Base-by-base conservation (phyloP, 1,140 invertebrate species). In the Drosophila yakuba region DNA sequence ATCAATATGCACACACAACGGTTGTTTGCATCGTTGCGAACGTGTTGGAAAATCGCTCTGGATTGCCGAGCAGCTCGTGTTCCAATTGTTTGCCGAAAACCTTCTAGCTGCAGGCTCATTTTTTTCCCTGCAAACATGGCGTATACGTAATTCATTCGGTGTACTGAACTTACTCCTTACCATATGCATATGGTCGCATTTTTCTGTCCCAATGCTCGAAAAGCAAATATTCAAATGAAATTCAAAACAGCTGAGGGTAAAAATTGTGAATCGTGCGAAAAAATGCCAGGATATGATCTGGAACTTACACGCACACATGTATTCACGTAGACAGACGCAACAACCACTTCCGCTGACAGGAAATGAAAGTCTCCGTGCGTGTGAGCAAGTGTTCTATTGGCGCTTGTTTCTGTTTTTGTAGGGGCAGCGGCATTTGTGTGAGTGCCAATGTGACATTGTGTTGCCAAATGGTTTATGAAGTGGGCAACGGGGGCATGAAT, bases 201-300 rank as follows among this genome's bases (percentile, higher is more conserved):
- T 60, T 60, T 25, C 59, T 35, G 25, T n/a, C 32, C 14, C 28
- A 23, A 32, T 41, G 15, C 4, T 11, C 1, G 35, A 15, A 45
- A 63, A 15, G 11, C 38, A 63, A 60, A 44, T 55, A 63, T 35
- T 66, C 76, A 85, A 79, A 73, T 79, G 59, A 76, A 88, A 88
- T 88, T 79, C 75, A 82, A 82, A 88, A 83, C 57, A 88, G 79
- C 62, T 74, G 67, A 69, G 75, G 43, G 45, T 72, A 76, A 62
- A 79, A 88, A 76, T 78, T 73, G 74, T 62, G 28, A 17, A 85
- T 81, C 78, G 75, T 88, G 75, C 62, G 48, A 59, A 76, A 57
- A 75, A 79, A 56, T 72, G 51, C 51, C 66, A 71, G 74, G 48
- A 39, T n/a, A 79, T 72, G 69, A 79, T 76, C 67, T 76, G 88